Base-by-base conservation (phyloP, 2,113 vertebrate genomes). In the Crotalus tigris region DNA sequence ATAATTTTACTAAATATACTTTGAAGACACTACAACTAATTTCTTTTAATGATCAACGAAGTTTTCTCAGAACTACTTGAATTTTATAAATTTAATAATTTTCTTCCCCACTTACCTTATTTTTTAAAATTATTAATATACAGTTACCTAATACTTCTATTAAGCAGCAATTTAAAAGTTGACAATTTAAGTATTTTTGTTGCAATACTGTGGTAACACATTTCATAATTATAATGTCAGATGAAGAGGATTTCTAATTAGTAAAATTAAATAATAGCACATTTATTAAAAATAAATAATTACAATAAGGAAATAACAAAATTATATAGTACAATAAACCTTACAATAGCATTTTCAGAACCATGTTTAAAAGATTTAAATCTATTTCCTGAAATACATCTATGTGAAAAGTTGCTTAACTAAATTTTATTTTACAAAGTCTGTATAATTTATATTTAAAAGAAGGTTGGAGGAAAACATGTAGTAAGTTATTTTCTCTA, bases 51-150 rank as follows among this genome's bases (percentile, higher is more conserved):
- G 91, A 95, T 95, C 91, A 95, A 94, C 89, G 88, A 91, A 94
- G 91, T 53, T 88, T 93, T 95, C 88, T 93, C 90, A 96, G 95
- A 96, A 95, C 92, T 0, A 9, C 90, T 94, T 95, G 87, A 91
- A 95, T 96, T 94, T 93, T 93, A 95, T 94, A 93, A 94, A 17
- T 58, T 51, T 53, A 44, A 92, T 5, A 93, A 1, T 44, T 54
- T 95, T 57, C 92, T 92, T 7, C 91, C 0, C 92, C 57, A 95
- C 88, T 90, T 86, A 85, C 33, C 33, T 44, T 21, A 33, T 17
- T 44, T 44, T 81, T 81, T 4, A 0, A 51, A 55, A 54, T 89
- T 7, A 90, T 91, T 69, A 19, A 88, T 53, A 88, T 11, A 59
- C 91, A 86, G 89, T 3, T 92, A 75, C 12, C 12, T 69, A n/a